These are phyloP conservation scores for Apodemia mormo DNA, from an alignment of 2,888 invertebrate species.

Conservation along the genomic window DNA sequence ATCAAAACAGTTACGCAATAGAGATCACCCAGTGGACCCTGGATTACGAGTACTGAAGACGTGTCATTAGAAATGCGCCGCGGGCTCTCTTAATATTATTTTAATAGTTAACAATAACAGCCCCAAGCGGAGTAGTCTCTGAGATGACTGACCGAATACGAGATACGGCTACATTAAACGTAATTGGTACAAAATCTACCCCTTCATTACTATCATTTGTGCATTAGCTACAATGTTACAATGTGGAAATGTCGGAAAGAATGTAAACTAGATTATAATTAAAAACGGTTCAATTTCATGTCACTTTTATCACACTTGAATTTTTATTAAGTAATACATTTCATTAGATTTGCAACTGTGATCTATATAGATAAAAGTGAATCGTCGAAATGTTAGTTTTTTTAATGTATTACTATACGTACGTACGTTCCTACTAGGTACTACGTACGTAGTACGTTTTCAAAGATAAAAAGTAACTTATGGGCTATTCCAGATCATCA, in stretches of 20 bases:
- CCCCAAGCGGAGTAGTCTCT: background rate
- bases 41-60: constrained; percentile 16
- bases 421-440: no score
- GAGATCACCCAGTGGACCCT: background rate
- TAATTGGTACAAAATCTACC: constrained; percentile 10
- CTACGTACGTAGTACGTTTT: no score
- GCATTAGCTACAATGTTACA: background rate
- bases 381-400: no score
- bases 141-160: constrained; percentile 21
- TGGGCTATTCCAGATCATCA: no score
- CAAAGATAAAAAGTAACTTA: no score
- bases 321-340: background rate
- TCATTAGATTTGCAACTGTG: no score
- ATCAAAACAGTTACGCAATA: background rate
- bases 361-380: no score
- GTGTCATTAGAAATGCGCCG: constrained; percentile 38
- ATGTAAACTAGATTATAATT: constrained; percentile 7
- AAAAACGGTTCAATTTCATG: background rate
- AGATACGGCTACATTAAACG: constrained; percentile 12
- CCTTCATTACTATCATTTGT: constrained; percentile 17
- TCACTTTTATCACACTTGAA: background rate
- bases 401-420: no score
- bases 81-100: constrained; percentile 42
- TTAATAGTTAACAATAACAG: constrained; percentile 38
- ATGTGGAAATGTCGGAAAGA: background rate